Percentiles rank a stretch among this genome's conserved stretches.
Evolutionary conservation across 1,140 invertebrate species (phyloP).

Genomic region (Hyles vespertilio): DNA sequence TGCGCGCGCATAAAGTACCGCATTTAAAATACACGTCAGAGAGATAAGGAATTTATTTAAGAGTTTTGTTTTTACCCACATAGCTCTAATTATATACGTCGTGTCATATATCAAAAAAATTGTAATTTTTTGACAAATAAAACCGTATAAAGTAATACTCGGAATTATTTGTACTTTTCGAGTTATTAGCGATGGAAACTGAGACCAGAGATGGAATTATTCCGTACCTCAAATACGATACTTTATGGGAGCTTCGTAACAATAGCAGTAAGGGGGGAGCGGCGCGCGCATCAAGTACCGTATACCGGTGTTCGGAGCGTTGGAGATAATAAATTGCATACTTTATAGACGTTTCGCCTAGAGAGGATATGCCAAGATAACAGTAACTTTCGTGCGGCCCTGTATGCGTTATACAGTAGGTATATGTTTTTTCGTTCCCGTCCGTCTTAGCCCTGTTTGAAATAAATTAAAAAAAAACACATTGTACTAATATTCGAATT

Average conservation of each 20-base stretch:
- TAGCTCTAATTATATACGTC: constrained; percentile 8
- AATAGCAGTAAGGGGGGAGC: constrained; percentile 74
- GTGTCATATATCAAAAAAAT: constrained; percentile 60
- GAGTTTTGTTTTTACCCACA: constrained; percentile 19
- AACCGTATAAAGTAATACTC: constrained; percentile 25
- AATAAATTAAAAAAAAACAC: constrained; percentile 33
- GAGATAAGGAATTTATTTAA: constrained; percentile 72
- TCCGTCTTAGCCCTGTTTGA: constrained; percentile 40
- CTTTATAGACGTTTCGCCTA: constrained; percentile 71
- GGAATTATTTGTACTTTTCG: constrained; percentile 11
- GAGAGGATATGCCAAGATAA: constrained; percentile 77
- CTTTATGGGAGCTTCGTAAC: constrained; percentile 73
- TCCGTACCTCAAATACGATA: constrained; percentile 49
- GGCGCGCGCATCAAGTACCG: constrained; percentile 67
- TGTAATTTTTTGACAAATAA: constrained; percentile 50
- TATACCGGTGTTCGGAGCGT: constrained; percentile 46
- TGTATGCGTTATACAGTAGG: constrained; percentile 56
- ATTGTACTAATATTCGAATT: constrained; percentile 15
- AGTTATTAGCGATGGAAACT: constrained; percentile 42
- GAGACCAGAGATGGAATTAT: constrained; percentile 67
- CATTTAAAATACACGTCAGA: constrained; percentile 74
- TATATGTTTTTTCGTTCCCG: constrained; percentile 42
- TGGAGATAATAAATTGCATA: constrained; percentile 65
- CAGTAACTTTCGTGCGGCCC: constrained; percentile 74
- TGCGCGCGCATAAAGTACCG: constrained; percentile 69